Percentiles rank a stretch among this genome's conserved stretches.
These are phyloP conservation scores for Epicampocera succincta DNA, from an alignment of 2,888 invertebrate genomes.

Conservation along the genomic window DNA sequence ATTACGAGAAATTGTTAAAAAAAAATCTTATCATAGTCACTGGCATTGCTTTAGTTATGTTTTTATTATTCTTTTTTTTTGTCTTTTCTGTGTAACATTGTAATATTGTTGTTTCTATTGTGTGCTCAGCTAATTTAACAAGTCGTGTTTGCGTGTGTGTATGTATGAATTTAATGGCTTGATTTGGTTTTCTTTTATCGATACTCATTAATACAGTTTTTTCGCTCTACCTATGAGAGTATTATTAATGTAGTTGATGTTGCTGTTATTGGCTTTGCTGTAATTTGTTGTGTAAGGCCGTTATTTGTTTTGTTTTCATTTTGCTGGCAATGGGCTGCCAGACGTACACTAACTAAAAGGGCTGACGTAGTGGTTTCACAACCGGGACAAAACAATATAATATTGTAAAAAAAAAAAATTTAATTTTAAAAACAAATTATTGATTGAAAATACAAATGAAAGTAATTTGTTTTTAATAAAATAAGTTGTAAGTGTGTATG, in stretches of 20 bases:
- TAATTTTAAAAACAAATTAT: too few relatives aligned
- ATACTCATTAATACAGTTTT: conserved; percentile 43
- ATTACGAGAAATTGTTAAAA: neutral
- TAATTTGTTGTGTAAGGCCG: conserved; percentile 64
- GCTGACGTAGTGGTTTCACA: too few relatives aligned
- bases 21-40: conserved; percentile 59
- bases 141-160: conserved; percentile 9
- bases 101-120: conserved; percentile 25
- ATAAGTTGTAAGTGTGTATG: too few relatives aligned
- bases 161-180: too few relatives aligned
- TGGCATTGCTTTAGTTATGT: conserved; percentile 63
- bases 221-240: conserved; percentile 17
- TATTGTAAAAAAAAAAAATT: too few relatives aligned
- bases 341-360: neutral
- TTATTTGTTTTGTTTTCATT: conserved; percentile 25
- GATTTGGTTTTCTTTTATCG: too few relatives aligned
- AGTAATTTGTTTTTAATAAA: too few relatives aligned
- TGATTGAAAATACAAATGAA: too few relatives aligned
- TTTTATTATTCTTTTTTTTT: too few relatives aligned
- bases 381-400: too few relatives aligned
- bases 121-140: conserved; percentile 30
- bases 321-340: conserved; percentile 6
- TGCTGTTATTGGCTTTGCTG: conserved; percentile 29
- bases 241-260: conserved; percentile 17
- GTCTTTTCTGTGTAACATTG: conserved; percentile 15